Evolutionary conservation across 2,888 invertebrate genomes (phyloP).

Genomic region (Meta bourneti): DNA sequence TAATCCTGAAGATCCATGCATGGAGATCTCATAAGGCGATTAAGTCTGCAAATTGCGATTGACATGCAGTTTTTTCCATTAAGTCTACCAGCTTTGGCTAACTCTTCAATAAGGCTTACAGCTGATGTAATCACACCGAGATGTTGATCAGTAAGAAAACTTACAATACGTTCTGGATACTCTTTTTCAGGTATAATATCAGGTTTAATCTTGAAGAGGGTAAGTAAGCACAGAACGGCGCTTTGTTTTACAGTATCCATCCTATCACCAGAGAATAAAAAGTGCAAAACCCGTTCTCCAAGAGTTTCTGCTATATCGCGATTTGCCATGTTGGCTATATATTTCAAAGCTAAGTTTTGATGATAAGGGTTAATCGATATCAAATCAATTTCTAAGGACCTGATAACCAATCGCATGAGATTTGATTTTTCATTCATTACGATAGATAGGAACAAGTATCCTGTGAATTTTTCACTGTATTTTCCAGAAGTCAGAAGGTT

Average conservation of each 20-base stretch:
- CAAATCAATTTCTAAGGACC: conserved; percentile 99
- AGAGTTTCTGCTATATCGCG: conserved; percentile 99
- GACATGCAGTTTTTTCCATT: conserved; percentile 14
- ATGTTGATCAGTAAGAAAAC: conserved; percentile 23
- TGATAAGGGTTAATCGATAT: conserved; percentile 97
- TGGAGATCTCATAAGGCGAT: conserved; percentile 11
- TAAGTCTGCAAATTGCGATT: background rate
- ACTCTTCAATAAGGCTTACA: conserved; percentile 44
- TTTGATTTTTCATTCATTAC: conserved; percentile 99
- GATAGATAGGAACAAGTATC: conserved; percentile 99
- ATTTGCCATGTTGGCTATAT: conserved; percentile 99
- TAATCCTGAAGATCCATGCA: conserved; percentile 33
- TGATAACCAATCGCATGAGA: conserved; percentile 98
- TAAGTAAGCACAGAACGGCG: conserved; percentile 38
- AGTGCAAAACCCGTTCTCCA: conserved; percentile 97
- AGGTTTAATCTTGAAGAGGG: conserved; percentile 13
- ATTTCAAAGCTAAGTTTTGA: conserved; percentile 98
- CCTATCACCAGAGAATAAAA: conserved; percentile 91
- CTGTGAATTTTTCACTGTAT: conserved; percentile 99
- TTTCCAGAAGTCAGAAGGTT: conserved; percentile 99
- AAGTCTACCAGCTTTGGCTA: background rate
- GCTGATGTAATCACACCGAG: conserved; percentile 58
- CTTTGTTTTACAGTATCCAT: conserved; percentile 55
- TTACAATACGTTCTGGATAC: background rate
- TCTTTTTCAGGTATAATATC: conserved; percentile 16